These are phyloP conservation scores for Piliocolobus tephrosceles DNA, from an alignment of 2,113 vertebrate genomes.

Conservation along the genomic window DNA sequence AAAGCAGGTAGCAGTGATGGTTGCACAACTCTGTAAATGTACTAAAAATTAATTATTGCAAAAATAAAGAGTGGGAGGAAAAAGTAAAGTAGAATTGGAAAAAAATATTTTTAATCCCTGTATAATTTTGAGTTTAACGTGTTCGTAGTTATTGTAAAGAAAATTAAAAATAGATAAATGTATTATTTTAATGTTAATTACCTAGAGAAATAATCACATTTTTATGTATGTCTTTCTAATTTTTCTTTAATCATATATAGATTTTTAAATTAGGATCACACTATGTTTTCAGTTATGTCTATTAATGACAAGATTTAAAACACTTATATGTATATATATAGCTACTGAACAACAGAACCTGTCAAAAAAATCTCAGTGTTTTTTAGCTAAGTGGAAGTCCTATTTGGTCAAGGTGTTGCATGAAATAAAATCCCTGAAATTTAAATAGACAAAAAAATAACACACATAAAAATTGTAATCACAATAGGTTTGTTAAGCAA, in stretches of 20 bases:
- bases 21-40: not conserved
- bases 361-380: not conserved
- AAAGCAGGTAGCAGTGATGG: not conserved
- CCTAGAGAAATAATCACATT: conserved; percentile 33
- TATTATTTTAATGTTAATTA: conserved; percentile 48
- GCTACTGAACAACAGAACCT: not conserved
- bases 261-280: conserved; percentile 44
- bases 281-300: not conserved
- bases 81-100: not conserved
- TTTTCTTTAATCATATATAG: conserved; percentile 14
- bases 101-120: conserved; percentile 28
- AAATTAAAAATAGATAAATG: conserved; percentile 43
- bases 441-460: not conserved
- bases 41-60: not conserved
- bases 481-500: too few species aligned
- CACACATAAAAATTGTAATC: too few species aligned
- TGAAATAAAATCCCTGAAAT: not conserved
- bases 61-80: not conserved
- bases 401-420: not conserved
- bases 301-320: not conserved
- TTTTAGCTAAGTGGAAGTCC: not conserved
- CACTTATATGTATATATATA: not conserved
- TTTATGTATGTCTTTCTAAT: conserved; percentile 39
- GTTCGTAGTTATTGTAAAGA: conserved; percentile 37
- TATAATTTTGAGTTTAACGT: not conserved